Percentiles rank a stretch among this genome's conserved stretches.
These are phyloP conservation scores for Agrilus biguttatus DNA, from an alignment of 2,888 invertebrate species.

Conservation along the genomic window DNA sequence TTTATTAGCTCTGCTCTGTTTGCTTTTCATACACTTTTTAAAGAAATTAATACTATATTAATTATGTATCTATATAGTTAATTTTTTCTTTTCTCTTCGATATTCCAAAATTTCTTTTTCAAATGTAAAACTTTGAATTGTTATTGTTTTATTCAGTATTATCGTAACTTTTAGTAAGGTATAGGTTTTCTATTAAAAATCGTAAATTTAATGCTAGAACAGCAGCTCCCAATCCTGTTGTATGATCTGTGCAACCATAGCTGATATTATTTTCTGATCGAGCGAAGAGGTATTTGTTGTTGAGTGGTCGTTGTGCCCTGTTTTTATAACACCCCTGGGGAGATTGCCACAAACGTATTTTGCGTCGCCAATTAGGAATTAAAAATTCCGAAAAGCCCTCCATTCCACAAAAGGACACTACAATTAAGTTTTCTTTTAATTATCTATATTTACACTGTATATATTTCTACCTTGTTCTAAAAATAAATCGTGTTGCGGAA, in stretches of 20 bases:
- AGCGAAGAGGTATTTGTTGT: neutral
- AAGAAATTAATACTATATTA: too few species aligned
- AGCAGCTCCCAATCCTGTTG: slow-evolving; percentile 30
- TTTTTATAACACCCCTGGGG: slow-evolving; percentile 26
- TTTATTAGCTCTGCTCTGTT: too few species aligned
- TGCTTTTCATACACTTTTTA: too few species aligned
- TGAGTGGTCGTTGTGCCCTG: neutral
- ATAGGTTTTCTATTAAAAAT: neutral
- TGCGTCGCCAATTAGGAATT: slow-evolving; percentile 20
- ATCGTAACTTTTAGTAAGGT: too few species aligned
- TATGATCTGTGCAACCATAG: slow-evolving; percentile 31
- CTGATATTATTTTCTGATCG: slow-evolving; percentile 22
- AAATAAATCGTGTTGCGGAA: slow-evolving; percentile 20
- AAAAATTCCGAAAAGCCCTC: slow-evolving; percentile 33
- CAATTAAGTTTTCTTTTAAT: slow-evolving; percentile 8
- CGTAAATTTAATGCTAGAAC: slow-evolving; percentile 22
- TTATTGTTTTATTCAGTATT: too few species aligned
- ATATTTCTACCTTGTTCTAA: slow-evolving; percentile 18
- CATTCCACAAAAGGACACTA: slow-evolving; percentile 34
- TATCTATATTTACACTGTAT: neutral
- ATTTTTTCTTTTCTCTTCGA: too few species aligned
- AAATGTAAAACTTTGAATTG: too few species aligned
- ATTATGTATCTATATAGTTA: too few species aligned
- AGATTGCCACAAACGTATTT: slow-evolving; percentile 29
- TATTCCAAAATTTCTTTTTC: too few species aligned